These are phyloP conservation scores for Lerema accius DNA, from an alignment of 1,140 invertebrate species.

Conservation along the genomic window DNA sequence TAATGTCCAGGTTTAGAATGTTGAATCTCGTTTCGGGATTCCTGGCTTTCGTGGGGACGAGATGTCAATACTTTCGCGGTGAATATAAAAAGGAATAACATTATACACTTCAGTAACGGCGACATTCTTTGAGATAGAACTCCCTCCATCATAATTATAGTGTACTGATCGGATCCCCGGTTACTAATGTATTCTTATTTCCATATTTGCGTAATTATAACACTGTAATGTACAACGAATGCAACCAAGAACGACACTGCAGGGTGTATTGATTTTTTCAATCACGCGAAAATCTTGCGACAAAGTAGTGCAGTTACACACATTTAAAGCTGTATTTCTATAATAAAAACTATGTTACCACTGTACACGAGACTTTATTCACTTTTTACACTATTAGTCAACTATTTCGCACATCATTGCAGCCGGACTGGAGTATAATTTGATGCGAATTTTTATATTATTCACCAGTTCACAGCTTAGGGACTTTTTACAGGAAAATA, in stretches of 20 bases:
- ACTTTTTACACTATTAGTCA: not conserved
- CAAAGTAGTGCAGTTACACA: constrained; percentile 40
- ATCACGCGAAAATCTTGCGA: constrained; percentile 26
- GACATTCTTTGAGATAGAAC: constrained; percentile 66
- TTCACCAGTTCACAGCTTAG: not conserved
- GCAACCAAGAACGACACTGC: constrained; percentile 66
- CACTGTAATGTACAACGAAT: constrained; percentile 51
- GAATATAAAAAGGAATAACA: constrained; percentile 74
- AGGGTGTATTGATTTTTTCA: constrained; percentile 71
- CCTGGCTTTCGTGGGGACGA: constrained; percentile 64
- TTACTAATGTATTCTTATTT: constrained; percentile 17
- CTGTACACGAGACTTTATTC: not conserved
- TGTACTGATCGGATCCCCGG: constrained; percentile 2
- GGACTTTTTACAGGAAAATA: not conserved
- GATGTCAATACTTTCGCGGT: constrained; percentile 74
- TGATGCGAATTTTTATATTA: not conserved
- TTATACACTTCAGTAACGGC: constrained; percentile 70
- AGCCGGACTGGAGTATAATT: too few relatives aligned
- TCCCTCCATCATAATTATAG: constrained; percentile 61
- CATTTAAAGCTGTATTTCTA: constrained; percentile 27
- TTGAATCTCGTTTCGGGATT: constrained; percentile 63
- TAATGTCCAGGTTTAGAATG: constrained; percentile 64
- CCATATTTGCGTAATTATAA: constrained; percentile 30
- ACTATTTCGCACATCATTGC: not conserved
- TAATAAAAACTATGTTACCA: not conserved